phyloP scores from a whole-genome alignment of 35 echinoderm and acorn worm species.

The Hemicentrotus pulcherrimus region DNA sequence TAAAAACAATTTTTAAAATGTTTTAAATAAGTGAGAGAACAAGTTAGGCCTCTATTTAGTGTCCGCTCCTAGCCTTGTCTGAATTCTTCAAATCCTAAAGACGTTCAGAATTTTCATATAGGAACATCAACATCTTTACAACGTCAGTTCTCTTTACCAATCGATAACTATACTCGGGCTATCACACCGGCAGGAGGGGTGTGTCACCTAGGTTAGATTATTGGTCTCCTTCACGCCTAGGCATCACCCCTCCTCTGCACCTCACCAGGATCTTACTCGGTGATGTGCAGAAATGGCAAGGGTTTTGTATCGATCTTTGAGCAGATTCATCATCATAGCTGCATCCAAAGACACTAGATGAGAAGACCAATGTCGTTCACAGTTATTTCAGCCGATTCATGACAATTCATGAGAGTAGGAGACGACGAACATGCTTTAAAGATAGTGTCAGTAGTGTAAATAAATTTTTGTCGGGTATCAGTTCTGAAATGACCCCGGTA shows the following conservation, averaged over 20 bases:
- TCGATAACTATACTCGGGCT: not conserved
- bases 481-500: too few species aligned
- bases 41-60: too few species aligned
- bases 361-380: not conserved
- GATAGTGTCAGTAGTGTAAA: too few species aligned
- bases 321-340: not conserved
- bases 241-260: not conserved
- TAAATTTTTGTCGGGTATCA: too few species aligned
- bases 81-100: too few species aligned
- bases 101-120: too few species aligned
- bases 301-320: not conserved
- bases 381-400: not conserved
- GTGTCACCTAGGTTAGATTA: not conserved
- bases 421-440: not conserved
- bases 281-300: not conserved
- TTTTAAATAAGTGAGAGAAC: too few species aligned
- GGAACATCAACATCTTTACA: too few species aligned
- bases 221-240: not conserved
- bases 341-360: not conserved
- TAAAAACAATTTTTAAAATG: too few species aligned
- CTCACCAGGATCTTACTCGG: not conserved
- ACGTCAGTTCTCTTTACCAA: not conserved
- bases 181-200: not conserved
- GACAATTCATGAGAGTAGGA: not conserved
- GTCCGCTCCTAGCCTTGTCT: too few species aligned